Base-by-base conservation (phyloP, 2,797 vertebrate genomes). In the Lates japonicus region DNA sequence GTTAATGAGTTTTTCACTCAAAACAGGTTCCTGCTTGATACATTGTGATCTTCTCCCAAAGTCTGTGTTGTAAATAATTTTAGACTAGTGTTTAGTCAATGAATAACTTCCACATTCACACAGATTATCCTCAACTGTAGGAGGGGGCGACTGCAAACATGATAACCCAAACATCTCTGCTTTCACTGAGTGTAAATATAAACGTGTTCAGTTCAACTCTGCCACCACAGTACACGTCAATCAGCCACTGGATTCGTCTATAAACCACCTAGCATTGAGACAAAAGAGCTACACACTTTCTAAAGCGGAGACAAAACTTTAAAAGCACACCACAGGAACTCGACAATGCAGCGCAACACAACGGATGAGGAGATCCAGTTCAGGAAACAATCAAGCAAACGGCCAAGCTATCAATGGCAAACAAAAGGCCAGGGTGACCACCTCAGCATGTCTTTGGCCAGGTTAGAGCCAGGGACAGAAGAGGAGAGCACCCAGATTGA, bases 381-480 rank as follows among this genome's bases (percentile, higher is more conserved):
- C 79, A 86, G 80, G 92, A 93, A 65, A 93, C 94, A 94, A 94
- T 94, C 85, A 80, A 75, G 61, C 83, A 88, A 89, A 88, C 75
- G 64, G 87, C 82, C 70, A 48, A 85, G 89, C 93, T 87, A 91
- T 93, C 87, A 90, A 89, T 80, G 75, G 76, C 70, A 51, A 79
- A 94, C 94, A 96, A 96, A 95, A 94, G 96, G 93, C 91, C 73
- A 91, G 70, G 78, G 92, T 85, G 94, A 94, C 95, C 96, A 96
- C 95, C 96, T 93, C 93, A 93, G 94, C 93, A 92, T 91, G 94
- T 80, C 88, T 88, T 63, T 63, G 87, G 87, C 85, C 89, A 89
- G 89, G 90, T 91, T 92, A 83, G 88, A 78, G 78, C 67, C 73
- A 22, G 65, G 68, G 51, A 89, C 81, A 84, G 71, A 87, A 84